Percentiles rank a stretch among this genome's conserved stretches.
phyloP scores from a whole-genome alignment of 2,888 invertebrate species.

The Caenorhabditis doughertyi region DNA sequence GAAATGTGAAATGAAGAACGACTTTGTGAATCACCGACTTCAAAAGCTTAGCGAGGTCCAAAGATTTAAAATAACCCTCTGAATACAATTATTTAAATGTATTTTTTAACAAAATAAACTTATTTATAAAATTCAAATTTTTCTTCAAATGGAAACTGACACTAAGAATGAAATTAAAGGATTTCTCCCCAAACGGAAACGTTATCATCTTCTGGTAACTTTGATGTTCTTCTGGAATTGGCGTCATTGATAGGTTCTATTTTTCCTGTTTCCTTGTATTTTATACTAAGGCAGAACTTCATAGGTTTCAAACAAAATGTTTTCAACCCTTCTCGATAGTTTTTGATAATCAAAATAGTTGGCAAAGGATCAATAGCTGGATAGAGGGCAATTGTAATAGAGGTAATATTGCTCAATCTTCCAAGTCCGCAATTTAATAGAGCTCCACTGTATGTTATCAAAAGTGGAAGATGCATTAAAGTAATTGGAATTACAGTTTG shows the following conservation, averaged over 20 bases:
- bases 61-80: not conserved
- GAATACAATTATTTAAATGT: not conserved
- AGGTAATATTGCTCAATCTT: constrained; percentile 27
- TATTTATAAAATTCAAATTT: not conserved
- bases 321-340: constrained; percentile 34
- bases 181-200: constrained; percentile 19
- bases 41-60: not conserved
- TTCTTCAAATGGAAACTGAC: no score
- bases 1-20: not conserved
- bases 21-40: constrained; percentile 14
- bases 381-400: constrained; percentile 43
- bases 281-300: not conserved
- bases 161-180: no score
- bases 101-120: not conserved
- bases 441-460: constrained; percentile 23
- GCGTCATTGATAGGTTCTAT: not conserved
- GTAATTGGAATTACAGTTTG: constrained; percentile 56
- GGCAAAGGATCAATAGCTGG: constrained; percentile 46
- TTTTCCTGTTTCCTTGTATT: not conserved
- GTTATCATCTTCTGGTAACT: constrained; percentile 9
- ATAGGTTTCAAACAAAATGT: not conserved
- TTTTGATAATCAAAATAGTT: constrained; percentile 39
- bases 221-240: constrained; percentile 12
- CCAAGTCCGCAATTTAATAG: constrained; percentile 32
- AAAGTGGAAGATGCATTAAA: constrained; percentile 48